Evolutionary conservation across 1,140 invertebrate genomes (phyloP).

Genomic region (Microplitis mediator): DNA sequence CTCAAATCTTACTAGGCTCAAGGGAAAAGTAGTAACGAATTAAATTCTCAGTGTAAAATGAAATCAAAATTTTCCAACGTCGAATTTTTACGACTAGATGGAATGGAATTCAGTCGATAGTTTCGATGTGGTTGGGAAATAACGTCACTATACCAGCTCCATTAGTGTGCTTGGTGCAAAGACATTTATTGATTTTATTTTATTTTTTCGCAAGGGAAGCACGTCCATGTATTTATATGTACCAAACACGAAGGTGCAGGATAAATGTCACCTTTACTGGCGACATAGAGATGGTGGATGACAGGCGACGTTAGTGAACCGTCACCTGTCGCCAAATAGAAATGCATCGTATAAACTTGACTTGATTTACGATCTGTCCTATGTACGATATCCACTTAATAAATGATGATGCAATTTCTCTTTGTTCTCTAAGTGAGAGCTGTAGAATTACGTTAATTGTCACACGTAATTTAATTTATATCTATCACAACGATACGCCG

Average conservation of each 20-base stretch:
- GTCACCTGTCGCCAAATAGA: conserved; percentile 31
- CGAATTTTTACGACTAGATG: neutral
- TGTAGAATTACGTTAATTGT: no score
- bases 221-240: conserved; percentile 23
- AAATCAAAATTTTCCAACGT: neutral
- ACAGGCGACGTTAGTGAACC: conserved; percentile 32
- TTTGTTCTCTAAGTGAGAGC: no score
- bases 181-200: conserved; percentile 20
- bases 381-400: conserved; percentile 20
- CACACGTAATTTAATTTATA: no score
- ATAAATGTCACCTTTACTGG: conserved; percentile 18
- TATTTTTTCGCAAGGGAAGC: neutral
- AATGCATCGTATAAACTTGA: conserved; percentile 17
- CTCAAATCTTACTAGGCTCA: neutral
- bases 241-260: conserved; percentile 16
- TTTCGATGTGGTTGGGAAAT: no score
- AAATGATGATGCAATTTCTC: neutral
- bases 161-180: neutral
- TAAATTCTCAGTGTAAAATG: neutral
- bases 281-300: conserved; percentile 10
- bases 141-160: no score
- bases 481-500: no score
- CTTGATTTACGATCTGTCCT: conserved; percentile 20
- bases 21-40: neutral
- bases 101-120: neutral